phyloP scores from a whole-genome alignment of 2,888 invertebrate species.

The Ochlodes sylvanus region DNA sequence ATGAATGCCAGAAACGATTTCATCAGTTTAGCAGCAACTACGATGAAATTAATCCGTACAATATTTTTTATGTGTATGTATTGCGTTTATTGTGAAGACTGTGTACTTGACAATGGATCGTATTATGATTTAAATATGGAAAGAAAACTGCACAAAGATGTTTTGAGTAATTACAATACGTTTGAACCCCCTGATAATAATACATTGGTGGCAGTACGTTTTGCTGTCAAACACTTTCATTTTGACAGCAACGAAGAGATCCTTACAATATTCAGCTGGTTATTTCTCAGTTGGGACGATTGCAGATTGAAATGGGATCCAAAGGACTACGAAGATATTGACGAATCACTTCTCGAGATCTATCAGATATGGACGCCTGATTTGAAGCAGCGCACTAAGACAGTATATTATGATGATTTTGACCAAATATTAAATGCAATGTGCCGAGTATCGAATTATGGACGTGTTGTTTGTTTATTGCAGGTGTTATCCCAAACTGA shows the following conservation, averaged over 20 bases:
- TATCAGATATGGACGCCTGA: slow-evolving; percentile 47
- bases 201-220: slow-evolving; percentile 43
- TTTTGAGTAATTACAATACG: not conserved
- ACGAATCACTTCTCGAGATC: slow-evolving; percentile 25
- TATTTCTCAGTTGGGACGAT: slow-evolving; percentile 47
- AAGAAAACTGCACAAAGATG: not conserved
- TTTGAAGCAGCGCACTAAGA: slow-evolving; percentile 46
- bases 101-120: not conserved
- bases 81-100: not conserved
- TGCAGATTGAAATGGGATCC: slow-evolving; percentile 48
- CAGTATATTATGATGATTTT: slow-evolving; percentile 32
- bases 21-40: slow-evolving; percentile 12
- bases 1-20: not conserved
- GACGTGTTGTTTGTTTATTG: slow-evolving; percentile 44
- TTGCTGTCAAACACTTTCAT: slow-evolving; percentile 51
- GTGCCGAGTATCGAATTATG: slow-evolving; percentile 47
- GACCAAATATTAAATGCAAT: slow-evolving; percentile 21
- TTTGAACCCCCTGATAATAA: not conserved
- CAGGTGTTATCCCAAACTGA: slow-evolving; percentile 26
- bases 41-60: not conserved
- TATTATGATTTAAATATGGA: slow-evolving; percentile 2
- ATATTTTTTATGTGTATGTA: not conserved
- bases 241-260: slow-evolving; percentile 49
- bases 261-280: slow-evolving; percentile 48
- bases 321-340: slow-evolving; percentile 45